These are phyloP conservation scores for Anhinga anhinga DNA, from an alignment of 2,113 vertebrate species.

Conservation along the genomic window DNA sequence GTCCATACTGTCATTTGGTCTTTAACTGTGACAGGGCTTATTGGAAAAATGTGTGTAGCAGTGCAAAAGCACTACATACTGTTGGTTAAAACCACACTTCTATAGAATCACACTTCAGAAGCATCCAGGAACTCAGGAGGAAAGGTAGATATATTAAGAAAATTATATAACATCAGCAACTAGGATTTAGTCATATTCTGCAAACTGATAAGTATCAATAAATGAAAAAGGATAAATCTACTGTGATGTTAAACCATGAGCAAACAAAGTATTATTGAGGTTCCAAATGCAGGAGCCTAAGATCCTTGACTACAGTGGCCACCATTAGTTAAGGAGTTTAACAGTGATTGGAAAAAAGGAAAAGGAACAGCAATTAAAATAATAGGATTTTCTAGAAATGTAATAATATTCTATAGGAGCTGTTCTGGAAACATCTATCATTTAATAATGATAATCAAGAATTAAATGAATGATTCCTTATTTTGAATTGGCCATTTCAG, in stretches of 20 bases:
- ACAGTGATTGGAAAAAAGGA: background rate
- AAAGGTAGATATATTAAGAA: background rate
- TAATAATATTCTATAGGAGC: background rate
- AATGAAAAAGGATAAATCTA: background rate
- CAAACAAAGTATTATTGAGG: background rate
- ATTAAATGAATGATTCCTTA: background rate
- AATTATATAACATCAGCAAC: background rate
- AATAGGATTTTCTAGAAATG: background rate
- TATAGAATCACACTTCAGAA: background rate
- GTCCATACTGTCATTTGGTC: background rate
- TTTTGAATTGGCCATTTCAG: background rate
- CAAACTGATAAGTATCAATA: background rate
- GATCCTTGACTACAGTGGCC: background rate
- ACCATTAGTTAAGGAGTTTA: background rate
- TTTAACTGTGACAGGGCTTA: background rate
- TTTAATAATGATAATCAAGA: background rate
- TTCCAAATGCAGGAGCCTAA: background rate
- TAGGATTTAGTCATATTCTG: background rate
- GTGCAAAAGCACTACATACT: background rate
- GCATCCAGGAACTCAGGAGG: background rate
- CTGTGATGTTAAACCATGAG: background rate
- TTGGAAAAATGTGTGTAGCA: background rate
- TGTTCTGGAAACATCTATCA: background rate
- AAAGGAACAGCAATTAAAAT: background rate
- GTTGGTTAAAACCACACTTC: background rate